A percentile compares a stretch with the other conserved stretches of the same genome.
Evolutionary conservation across 2,113 vertebrate genomes (phyloP).

Genomic region (Australoheros scitulus): DNA sequence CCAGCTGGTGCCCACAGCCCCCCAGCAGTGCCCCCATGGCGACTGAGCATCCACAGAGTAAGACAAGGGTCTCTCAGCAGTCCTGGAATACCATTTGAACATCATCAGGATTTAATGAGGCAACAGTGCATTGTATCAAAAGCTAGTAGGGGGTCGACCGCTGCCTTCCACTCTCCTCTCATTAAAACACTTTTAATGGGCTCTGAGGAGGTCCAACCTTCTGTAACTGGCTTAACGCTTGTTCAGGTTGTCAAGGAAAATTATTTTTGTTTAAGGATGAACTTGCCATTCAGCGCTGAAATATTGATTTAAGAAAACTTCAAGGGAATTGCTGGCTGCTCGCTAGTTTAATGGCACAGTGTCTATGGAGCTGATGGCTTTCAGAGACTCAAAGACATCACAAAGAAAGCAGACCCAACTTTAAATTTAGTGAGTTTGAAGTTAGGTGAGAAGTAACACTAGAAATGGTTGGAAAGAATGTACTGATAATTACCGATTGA

Average conservation of each 20-base stretch:
- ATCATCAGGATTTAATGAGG: constrained; percentile 77
- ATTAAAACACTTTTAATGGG: constrained; percentile 78
- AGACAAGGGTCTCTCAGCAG: constrained; percentile 47
- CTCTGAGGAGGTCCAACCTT: constrained; percentile 57
- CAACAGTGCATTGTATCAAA: constrained; percentile 70
- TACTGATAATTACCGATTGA: constrained; percentile 15
- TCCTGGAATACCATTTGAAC: constrained; percentile 39
- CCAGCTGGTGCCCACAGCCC: constrained; percentile 59
- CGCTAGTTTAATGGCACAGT: constrained; percentile 26
- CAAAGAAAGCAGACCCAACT: neutral
- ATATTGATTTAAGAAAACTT: constrained; percentile 72
- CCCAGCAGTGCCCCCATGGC: constrained; percentile 40
- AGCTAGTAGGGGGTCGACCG: constrained; percentile 48
- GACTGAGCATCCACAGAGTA: constrained; percentile 32
- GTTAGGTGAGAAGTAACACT: neutral
- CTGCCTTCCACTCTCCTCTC: constrained; percentile 61
- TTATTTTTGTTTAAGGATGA: constrained; percentile 72
- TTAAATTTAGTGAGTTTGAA: constrained; percentile 25
- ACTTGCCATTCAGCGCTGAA: constrained; percentile 66
- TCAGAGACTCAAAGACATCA: neutral
- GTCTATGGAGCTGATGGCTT: constrained; percentile 35
- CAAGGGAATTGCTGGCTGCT: constrained; percentile 43
- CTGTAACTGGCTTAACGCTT: constrained; percentile 53
- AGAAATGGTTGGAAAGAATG: constrained; percentile 1
- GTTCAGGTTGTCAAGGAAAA: constrained; percentile 70